Conservation (phyloP, 2,888 invertebrate genomes). For the Pyrrhosoma nymphula region DNA sequence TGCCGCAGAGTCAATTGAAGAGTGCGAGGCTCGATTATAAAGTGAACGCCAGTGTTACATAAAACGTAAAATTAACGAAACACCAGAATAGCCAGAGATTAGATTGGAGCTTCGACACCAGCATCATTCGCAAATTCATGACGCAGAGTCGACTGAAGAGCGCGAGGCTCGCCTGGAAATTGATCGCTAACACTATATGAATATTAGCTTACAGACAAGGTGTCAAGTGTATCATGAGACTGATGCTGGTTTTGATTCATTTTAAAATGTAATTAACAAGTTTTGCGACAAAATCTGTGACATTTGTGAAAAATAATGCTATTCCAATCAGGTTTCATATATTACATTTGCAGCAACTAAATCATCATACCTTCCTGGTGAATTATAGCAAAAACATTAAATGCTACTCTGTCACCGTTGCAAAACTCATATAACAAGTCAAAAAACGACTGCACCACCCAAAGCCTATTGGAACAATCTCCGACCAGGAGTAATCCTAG, state of each 20-base stretch:
- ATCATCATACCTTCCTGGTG: background rate
- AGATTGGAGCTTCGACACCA: background rate
- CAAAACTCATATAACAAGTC: background rate
- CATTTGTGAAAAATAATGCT: background rate
- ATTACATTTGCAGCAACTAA: background rate
- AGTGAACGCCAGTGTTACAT: background rate
- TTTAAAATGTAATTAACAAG: background rate
- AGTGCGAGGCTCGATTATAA: background rate
- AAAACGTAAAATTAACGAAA: background rate
- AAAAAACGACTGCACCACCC: background rate
- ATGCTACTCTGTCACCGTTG: background rate
- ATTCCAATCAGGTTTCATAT: conserved; percentile 49
- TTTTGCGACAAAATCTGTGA: background rate
- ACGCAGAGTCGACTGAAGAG: background rate
- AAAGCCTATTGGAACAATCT: conserved; percentile 70
- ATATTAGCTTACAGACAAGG: too few relatives aligned
- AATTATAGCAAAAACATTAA: background rate
- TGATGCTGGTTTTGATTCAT: background rate
- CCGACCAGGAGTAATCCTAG: conserved; percentile 70
- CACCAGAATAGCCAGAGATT: background rate
- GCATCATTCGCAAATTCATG: background rate
- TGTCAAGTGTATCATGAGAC: background rate
- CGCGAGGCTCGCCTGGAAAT: background rate
- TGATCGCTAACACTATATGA: background rate
- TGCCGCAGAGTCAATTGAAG: background rate